These are phyloP conservation scores for Notodonta ziczac DNA, from an alignment of 2,888 invertebrate species.

Conservation along the genomic window DNA sequence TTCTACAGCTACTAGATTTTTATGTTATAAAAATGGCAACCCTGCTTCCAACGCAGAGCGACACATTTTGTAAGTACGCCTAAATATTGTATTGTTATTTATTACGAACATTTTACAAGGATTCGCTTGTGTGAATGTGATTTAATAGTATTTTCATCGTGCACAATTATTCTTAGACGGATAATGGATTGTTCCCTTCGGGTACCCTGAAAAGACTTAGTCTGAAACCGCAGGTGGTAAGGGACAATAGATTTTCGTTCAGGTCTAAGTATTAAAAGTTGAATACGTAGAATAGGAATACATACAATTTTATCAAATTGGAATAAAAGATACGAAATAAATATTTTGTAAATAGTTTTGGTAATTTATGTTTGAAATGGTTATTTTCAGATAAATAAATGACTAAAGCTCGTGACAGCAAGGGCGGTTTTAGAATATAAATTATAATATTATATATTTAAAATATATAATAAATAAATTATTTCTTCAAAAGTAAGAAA, in stretches of 20 bases:
- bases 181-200: conserved; percentile 34
- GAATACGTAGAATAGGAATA: no score
- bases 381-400: no score
- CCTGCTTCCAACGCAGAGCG: conserved; percentile 20
- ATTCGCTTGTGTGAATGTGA: conserved; percentile 44
- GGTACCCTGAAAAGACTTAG: conserved; percentile 1
- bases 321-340: no score
- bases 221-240: not conserved
- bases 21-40: conserved; percentile 1
- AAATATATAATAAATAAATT: no score
- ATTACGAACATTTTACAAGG: conserved; percentile 43
- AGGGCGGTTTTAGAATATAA: no score
- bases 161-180: conserved; percentile 38
- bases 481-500: no score
- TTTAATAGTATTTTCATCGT: conserved; percentile 49
- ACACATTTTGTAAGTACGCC: conserved; percentile 48
- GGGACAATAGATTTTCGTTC: not conserved
- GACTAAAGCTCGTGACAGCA: no score
- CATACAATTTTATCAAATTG: no score
- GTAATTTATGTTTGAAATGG: no score
- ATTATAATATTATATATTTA: no score
- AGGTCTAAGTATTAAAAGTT: not conserved
- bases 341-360: no score
- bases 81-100: conserved; percentile 51
- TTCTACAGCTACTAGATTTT: no score